Base-by-base conservation (phyloP, 2,888 invertebrate species). In the Drosophila engyochracea region DNA sequence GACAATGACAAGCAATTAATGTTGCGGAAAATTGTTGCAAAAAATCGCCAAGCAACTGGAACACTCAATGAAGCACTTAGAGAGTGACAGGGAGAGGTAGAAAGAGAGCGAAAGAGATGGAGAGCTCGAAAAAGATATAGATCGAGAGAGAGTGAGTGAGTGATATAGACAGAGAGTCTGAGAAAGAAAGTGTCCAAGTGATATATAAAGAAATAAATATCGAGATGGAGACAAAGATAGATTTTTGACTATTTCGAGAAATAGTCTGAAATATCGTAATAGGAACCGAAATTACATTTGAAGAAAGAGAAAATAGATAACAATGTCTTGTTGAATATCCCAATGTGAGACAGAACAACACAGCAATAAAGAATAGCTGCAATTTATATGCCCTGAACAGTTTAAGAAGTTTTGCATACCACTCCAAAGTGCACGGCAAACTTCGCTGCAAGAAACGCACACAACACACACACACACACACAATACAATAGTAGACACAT, bases 1-100 rank as follows among this genome's bases (percentile, higher is more conserved):
- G 76, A 76, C 80, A 82, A 82, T 82, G 82, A 82, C 85, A 82
- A 79, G 85, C 85, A 82, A 82, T 82, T 82, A 82, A 82, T 82
- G 82, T 82, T 70, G 82, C 82, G 70, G 85, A 85, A 82, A 82
- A 85, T 82, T 84, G 85, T 79, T 79, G 74, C 74, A 57, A 78
- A 74, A 81, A 74, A 73, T 66, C 65, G 65, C 70, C 74, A 70
- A 78, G 74, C 69, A 83, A 81, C 31, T 57, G 65, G 44, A 65
- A 74, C 39, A 52, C 49, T 65, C 70, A 74, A 19, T n/a, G 31
- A 41, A 41, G 7, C 33, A 22, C 22, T 47, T 3, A 14, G 31
- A 28, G 6, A 28, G 3, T 19, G 16, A 16, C 0, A 4, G 25
- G 31, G 22, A 6, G 41, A 33, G 22, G 19, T 4, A n/a, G 31